A percentile compares a stretch with the other conserved stretches of the same genome.
Conservation (phyloP, 2,888 invertebrate species). For the Poecilobothrus nobilitatus region DNA sequence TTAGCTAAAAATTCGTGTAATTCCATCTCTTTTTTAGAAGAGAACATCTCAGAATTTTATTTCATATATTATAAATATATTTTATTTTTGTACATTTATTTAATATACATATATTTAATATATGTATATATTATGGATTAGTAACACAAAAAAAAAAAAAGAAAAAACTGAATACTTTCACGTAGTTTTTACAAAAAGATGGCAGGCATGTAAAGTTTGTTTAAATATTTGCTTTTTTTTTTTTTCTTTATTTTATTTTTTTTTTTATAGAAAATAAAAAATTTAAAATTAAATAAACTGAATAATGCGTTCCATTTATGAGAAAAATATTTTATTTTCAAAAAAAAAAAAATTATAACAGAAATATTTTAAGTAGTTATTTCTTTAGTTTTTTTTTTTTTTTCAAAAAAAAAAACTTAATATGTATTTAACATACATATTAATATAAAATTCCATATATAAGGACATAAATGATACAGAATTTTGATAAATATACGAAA, state of each 20-base stretch:
- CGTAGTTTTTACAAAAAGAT: neutral
- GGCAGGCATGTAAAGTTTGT: conserved; percentile 4
- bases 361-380: neutral
- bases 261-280: neutral
- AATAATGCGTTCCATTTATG: neutral
- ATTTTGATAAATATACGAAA: too few species aligned
- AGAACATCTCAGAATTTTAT: neutral
- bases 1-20: conserved; percentile 4
- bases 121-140: too few species aligned
- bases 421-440: too few species aligned
- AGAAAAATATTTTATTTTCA: neutral
- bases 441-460: too few species aligned
- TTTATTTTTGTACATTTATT: neutral
- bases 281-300: neutral
- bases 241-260: neutral
- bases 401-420: too few species aligned
- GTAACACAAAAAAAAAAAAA: too few species aligned
- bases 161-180: neutral
- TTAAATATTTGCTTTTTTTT: neutral
- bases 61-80: neutral
- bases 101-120: too few species aligned
- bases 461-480: too few species aligned
- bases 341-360: neutral
- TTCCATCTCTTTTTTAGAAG: neutral
- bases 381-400: too few species aligned